Base-by-base conservation (phyloP, 2,888 invertebrate species). In the Meta bourneti region DNA sequence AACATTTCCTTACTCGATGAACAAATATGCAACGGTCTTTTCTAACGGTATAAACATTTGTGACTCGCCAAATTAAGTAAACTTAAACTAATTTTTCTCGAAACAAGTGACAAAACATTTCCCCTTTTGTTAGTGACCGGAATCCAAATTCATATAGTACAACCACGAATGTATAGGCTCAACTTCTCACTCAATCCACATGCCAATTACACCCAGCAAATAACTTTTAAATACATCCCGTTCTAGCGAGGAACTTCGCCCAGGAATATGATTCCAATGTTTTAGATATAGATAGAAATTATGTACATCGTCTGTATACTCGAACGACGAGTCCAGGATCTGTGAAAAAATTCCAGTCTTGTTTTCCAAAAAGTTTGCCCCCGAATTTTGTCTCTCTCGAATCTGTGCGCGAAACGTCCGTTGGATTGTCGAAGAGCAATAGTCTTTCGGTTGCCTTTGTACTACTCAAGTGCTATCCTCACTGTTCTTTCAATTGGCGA, bases 401-500 rank as follows among this genome's bases (percentile, higher is more conserved):
- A 61, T 91, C 51, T 34, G 80, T 77, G 77, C 75, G 85, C 69
- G 51, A 54, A 52, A 78, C n/a, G 79, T 72, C 54, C 49, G 74
- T 81, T 70, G 80, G 81, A 70, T 75, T 34, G 69, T 75, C 80
- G 34, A 75, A 91, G 75, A 74, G 75, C 20, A 75, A 74, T 51
- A 52, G 54, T 51, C 20, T 61, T 51, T 71, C 52, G 34, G 51
- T 49, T 61, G 74, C 61, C 69, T 86, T 34, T 34, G 34, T 72
- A 20, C 51, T 49, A 51, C 78, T 86, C 61, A 79, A 78, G 71
- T 74, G 20, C 19, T 78, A 0, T 52, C 34, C 11, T 81, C 69
- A 34, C 9, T 13, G 61, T 75, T 51, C 20, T 51, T 52, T 20
- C 16, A 83, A 70, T n/a, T 70, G 69, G 11, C 34, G 75, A 61